A percentile compares a stretch with the other conserved stretches of the same genome.
phyloP scores from a whole-genome alignment of 53 echinoderm and acorn worm species.

The Holothuria scabra region DNA sequence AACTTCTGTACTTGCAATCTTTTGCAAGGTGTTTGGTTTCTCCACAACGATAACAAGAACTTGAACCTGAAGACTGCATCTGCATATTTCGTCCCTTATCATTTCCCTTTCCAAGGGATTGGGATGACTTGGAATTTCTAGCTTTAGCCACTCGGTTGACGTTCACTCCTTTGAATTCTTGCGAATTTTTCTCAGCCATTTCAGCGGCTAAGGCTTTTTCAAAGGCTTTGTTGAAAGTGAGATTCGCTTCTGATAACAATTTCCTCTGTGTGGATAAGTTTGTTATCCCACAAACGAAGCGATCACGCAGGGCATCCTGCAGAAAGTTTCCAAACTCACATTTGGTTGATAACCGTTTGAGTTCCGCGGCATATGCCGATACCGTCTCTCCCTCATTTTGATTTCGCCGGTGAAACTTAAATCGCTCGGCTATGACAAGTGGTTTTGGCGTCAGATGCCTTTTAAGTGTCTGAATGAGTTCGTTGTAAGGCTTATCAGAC shows the following conservation, averaged over 20 bases:
- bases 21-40: no score
- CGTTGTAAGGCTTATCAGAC: neutral
- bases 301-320: slow-evolving; percentile 61
- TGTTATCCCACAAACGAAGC: slow-evolving; percentile 56
- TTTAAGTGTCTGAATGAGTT: neutral
- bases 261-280: slow-evolving; percentile 54
- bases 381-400: neutral
- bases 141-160: neutral
- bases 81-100: neutral
- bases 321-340: slow-evolving; percentile 67
- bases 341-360: slow-evolving; percentile 36
- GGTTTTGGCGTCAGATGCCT: no score
- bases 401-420: neutral
- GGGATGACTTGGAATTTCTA: neutral
- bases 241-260: slow-evolving; percentile 61
- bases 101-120: neutral
- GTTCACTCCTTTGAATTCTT: neutral
- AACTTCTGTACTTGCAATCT: no score
- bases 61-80: no score
- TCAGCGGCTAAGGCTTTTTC: slow-evolving; percentile 57
- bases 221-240: slow-evolving; percentile 55
- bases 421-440: no score
- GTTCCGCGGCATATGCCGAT: slow-evolving; percentile 46
- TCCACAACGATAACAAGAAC: no score
- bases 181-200: slow-evolving; percentile 30